These are phyloP conservation scores for Strongylocentrotus purpuratus DNA, from an alignment of 35 echinoderm and acorn worm species.

Conservation along the genomic window DNA sequence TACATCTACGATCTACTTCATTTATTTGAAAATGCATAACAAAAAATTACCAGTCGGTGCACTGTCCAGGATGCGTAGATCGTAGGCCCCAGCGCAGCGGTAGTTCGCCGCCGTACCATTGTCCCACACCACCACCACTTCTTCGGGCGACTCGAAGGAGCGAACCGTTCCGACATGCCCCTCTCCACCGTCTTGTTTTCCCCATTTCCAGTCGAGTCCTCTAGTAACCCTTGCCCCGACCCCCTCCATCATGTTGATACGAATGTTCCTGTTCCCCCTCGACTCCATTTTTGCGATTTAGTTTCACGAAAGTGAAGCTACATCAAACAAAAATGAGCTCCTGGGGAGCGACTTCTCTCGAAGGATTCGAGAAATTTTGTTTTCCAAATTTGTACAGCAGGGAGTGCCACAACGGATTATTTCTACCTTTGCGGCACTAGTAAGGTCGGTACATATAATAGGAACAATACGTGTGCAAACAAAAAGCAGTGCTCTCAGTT, in stretches of 20 bases:
- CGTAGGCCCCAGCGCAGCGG: conserved; percentile 96
- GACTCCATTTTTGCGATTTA: conserved; percentile 50
- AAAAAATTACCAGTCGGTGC: conserved; percentile 81
- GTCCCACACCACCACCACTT: conserved; percentile 99
- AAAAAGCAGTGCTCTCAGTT: background rate
- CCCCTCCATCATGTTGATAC: conserved; percentile 95
- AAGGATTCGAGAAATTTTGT: background rate
- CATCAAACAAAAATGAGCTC: conserved; percentile 37
- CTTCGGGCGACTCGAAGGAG: conserved; percentile 97
- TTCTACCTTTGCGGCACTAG: background rate
- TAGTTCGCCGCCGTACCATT: conserved; percentile 99
- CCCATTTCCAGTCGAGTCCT: conserved; percentile 99
- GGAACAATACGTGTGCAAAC: background rate
- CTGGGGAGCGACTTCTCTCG: background rate
- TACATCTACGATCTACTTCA: no score
- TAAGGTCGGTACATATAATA: background rate
- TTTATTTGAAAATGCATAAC: no score
- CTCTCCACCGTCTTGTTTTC: conserved; percentile 99
- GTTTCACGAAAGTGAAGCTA: conserved; percentile 22
- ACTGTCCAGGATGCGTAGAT: conserved; percentile 90
- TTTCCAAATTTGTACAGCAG: conserved; percentile 31
- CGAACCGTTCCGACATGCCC: conserved; percentile 97
- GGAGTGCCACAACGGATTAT: background rate
- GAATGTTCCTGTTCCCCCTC: conserved; percentile 59
- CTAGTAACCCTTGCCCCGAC: conserved; percentile 95